Evolutionary conservation across 2,113 vertebrate species (phyloP), one percentile per base, ranked within the genome.

Genomic region (Meriones unguiculatus): DNA sequence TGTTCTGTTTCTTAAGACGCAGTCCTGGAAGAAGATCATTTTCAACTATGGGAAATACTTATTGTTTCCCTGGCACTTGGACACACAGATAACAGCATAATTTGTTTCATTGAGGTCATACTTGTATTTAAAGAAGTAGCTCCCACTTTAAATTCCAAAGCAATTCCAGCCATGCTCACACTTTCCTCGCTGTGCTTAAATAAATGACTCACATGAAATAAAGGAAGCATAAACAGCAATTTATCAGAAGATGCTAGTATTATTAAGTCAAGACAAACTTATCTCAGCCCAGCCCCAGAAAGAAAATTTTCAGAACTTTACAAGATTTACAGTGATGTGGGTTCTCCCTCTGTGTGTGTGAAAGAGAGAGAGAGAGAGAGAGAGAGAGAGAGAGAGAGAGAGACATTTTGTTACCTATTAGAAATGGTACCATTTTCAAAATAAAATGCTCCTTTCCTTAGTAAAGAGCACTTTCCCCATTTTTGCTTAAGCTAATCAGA

Each of bases 141-240:
- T 96, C 46, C 87, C n/a, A 92, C 17, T 93, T 95, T 59, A 90
- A 70, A 85, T 94, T 93, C 64, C 64, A 59, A 72, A 77, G n/a
- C 35, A 69, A 9, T 85, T 28, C 54, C 32, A 75, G 32, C 7
- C 2, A 38, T 62, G 11, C 32, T 77, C 28, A 95, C 84, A 35
- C 35, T 20, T 64, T 93, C 20, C 32, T 81, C 35, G 73, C 24
- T 8, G 70, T 70, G 0, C 10, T 70, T 84, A 32, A 89, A 75
- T 38, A 85, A 46, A 24, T 88, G 80, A 90, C 14, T 87, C 38
- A 65, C 28, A 78, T 22, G n/a, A 90, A 95, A 70, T 70, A 57
- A 95, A 76, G 57, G 13, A 89, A 85, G 24, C 3, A 25, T 46
- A 69, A 92, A 70, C 32, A 93, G 41, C 15, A 81, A 18, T 95